Conservation (phyloP, 2,113 vertebrate genomes). For the Tamias sibiricus region DNA sequence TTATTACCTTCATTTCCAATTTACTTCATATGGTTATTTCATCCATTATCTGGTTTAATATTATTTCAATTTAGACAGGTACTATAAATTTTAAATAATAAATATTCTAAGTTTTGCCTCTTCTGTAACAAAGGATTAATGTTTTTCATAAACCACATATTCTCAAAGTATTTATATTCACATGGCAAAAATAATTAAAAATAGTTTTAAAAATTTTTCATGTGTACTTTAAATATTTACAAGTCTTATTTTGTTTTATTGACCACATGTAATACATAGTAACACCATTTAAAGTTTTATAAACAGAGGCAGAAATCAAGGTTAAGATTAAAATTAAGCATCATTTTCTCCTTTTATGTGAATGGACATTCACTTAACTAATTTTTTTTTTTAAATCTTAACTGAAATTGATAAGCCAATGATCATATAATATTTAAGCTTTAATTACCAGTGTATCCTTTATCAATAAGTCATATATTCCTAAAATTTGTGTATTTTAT, state of each 20-base stretch:
- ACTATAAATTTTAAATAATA: slow-evolving; percentile 3
- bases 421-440: neutral
- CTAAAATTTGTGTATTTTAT: too few species aligned
- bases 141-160: neutral
- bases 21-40: neutral
- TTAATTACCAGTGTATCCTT: neutral
- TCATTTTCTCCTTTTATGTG: neutral
- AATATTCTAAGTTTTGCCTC: neutral
- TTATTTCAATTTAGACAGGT: neutral
- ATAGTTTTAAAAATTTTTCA: neutral
- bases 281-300: neutral
- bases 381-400: neutral
- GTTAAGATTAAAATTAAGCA: slow-evolving; percentile 4
- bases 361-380: neutral
- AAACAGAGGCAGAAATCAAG: neutral
- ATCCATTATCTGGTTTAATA: neutral
- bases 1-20: neutral
- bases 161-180: neutral
- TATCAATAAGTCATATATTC: neutral
- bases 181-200: neutral
- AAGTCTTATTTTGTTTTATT: neutral
- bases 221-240: neutral
- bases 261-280: neutral
- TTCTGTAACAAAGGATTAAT: slow-evolving; percentile 20
- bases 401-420: neutral